Evolutionary conservation across 2,888 invertebrate genomes (phyloP).

Genomic region (Caenorhabditis sp.): DNA sequence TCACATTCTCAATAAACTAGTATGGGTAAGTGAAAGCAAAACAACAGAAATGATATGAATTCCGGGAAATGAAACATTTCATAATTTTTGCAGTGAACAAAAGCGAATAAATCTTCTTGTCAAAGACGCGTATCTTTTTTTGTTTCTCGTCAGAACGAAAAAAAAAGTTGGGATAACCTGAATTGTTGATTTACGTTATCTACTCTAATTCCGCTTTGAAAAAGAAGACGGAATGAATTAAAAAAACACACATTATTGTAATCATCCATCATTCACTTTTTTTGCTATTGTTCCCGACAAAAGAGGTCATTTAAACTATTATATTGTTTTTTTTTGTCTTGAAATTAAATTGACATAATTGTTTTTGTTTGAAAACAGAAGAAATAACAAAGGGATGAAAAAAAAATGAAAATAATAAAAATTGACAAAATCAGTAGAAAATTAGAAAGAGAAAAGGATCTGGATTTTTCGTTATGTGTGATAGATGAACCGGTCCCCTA

Average conservation of each 20-base stretch:
- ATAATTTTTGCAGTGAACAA: background rate
- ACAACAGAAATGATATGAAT: background rate
- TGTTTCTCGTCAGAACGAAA: background rate
- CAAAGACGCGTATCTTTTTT: background rate
- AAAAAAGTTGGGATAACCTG: background rate
- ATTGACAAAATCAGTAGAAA: background rate
- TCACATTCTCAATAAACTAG: background rate
- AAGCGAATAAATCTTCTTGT: background rate
- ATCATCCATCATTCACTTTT: background rate
- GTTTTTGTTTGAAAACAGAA: background rate
- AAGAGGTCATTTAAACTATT: conserved; percentile 20
- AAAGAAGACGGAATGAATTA: conserved; percentile 24
- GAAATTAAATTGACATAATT: background rate
- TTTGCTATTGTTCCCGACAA: conserved; percentile 7
- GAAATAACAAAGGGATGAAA: conserved; percentile 3
- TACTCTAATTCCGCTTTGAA: background rate
- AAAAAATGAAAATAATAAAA: conserved; percentile 8
- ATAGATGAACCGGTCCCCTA: background rate
- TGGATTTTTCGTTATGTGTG: background rate
- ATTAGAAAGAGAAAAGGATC: conserved; percentile 10
- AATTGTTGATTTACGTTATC: conserved; percentile 14
- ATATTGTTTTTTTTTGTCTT: background rate
- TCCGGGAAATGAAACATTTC: background rate
- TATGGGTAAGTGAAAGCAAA: conserved; percentile 1
- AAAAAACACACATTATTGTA: conserved; percentile 9